Conservation (phyloP, 2,797 vertebrate species). For the Falco concolor region DNA sequence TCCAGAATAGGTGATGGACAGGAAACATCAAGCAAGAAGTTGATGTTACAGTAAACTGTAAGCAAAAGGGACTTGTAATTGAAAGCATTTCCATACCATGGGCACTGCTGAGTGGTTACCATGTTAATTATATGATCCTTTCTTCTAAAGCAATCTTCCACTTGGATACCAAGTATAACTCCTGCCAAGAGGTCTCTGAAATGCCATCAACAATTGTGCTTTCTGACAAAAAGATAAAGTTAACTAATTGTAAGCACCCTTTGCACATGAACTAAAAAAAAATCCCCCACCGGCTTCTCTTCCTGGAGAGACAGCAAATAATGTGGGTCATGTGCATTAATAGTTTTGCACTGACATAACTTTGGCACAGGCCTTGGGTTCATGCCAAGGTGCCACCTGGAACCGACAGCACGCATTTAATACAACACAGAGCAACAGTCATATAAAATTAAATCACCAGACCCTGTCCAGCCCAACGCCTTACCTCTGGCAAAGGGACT, state of each 20-base stretch:
- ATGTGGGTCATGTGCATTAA: constrained; percentile 14
- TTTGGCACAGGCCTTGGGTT: constrained; percentile 36
- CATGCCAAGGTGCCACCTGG: constrained; percentile 56
- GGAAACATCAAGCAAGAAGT: not conserved
- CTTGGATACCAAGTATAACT: constrained; percentile 5
- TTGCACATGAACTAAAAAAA: constrained; percentile 5
- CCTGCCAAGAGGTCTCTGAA: constrained; percentile 1
- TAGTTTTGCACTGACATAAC: constrained; percentile 41
- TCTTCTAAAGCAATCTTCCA: constrained; percentile 23
- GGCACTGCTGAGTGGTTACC: constrained; percentile 1
- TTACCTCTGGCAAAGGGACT: not conserved
- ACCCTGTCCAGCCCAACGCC: not conserved
- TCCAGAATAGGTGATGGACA: not conserved
- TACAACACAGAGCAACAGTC: constrained; percentile 38
- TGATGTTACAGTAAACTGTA: not conserved
- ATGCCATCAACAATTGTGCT: constrained; percentile 37
- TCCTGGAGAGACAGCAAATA: constrained; percentile 25
- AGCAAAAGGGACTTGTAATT: constrained; percentile 5
- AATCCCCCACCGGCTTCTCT: not conserved
- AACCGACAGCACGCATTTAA: constrained; percentile 36
- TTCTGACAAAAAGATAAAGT: constrained; percentile 46
- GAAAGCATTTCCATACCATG: not conserved
- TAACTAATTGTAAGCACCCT: constrained; percentile 43
- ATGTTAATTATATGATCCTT: not conserved
- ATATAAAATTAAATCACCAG: constrained; percentile 44